Base-by-base conservation (phyloP, 2,888 invertebrate species). In the Uloborus plumipes region DNA sequence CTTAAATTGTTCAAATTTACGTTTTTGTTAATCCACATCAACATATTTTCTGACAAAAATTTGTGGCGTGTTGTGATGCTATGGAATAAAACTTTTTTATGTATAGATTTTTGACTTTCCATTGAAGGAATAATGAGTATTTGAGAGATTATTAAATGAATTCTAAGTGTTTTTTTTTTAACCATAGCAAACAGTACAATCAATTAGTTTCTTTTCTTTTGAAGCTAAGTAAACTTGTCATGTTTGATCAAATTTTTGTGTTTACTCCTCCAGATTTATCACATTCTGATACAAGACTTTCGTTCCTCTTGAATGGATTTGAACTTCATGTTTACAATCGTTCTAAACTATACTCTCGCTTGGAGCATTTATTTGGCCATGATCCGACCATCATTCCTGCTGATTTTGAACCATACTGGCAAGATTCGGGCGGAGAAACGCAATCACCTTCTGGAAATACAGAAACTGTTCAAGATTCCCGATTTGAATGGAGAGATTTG, bases 321-420 rank as follows among this genome's bases (percentile, higher is more conserved):
- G 98, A 99, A 89, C 90, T 97, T 84, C 98, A 99, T 89, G 93
- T 97, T 66, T 99, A 97, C 90, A 99, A 99, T 90, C 92, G 97
- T 85, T 95, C 96, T 77, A 92, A 94, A 85, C 90, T 96, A 18
- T 98, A 98, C 90, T 93, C 94, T 86, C 92, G 93, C 88, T 91
- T 98, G 78, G 97, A 97, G 89, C 94, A 94, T 89, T 91, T 93
- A 15, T 98, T 98, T 90, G 96, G 95, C 62, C 90, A 97, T 39
- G 94, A 94, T 72, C 92, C 94, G 0, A 92, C 93, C 79, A 93
- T 97, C 87, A 93, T 95, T 53, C 87, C 86, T 11, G 72, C 85
- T 67, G 78, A 85, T 15, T 61, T 62, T 61, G 84, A 84, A 61
- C 84, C 79, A 53, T 84, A 84, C 69, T 84, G 84, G 84, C 84